Conservation (phyloP, 2,888 invertebrate species). For the Bhutanitis thaidina region DNA sequence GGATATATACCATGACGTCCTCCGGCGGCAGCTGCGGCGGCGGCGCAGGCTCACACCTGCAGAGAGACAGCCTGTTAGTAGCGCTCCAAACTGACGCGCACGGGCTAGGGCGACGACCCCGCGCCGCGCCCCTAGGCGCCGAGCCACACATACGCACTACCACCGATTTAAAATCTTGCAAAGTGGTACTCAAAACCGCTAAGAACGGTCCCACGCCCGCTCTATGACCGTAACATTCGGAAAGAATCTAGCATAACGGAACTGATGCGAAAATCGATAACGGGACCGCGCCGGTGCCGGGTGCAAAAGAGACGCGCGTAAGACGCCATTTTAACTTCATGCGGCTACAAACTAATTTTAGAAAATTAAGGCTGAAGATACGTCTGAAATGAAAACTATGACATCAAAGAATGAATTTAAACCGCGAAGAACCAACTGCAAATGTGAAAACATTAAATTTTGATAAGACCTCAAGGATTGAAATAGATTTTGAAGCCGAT, state of each 20-base stretch:
- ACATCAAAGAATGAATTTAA: conserved; percentile 49
- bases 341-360: conserved; percentile 63
- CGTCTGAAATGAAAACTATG: conserved; percentile 70
- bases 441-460: conserved; percentile 63
- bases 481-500: conserved; percentile 62
- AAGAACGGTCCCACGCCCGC: conserved; percentile 31
- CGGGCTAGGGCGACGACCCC: conserved; percentile 33
- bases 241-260: conserved; percentile 41
- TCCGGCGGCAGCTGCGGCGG: conserved; percentile 73
- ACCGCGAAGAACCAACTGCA: conserved; percentile 58
- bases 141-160: conserved; percentile 40
- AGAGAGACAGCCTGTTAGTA: conserved; percentile 80
- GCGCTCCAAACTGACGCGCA: conserved; percentile 44
- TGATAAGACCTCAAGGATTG: conserved; percentile 66
- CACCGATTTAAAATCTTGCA: conserved; percentile 77
- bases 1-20: conserved; percentile 77
- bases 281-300: conserved; percentile 63
- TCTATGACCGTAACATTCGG: conserved; percentile 46
- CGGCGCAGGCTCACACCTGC: conserved; percentile 80
- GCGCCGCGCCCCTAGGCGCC: conserved; percentile 32
- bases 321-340: conserved; percentile 78
- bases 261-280: conserved; percentile 54
- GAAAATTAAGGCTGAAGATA: conserved; percentile 48
- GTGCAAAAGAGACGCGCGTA: conserved; percentile 67
- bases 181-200: conserved; percentile 38